These are phyloP conservation scores for Lamellibrachia columna DNA, from an alignment of 2,888 invertebrate species.

Conservation along the genomic window DNA sequence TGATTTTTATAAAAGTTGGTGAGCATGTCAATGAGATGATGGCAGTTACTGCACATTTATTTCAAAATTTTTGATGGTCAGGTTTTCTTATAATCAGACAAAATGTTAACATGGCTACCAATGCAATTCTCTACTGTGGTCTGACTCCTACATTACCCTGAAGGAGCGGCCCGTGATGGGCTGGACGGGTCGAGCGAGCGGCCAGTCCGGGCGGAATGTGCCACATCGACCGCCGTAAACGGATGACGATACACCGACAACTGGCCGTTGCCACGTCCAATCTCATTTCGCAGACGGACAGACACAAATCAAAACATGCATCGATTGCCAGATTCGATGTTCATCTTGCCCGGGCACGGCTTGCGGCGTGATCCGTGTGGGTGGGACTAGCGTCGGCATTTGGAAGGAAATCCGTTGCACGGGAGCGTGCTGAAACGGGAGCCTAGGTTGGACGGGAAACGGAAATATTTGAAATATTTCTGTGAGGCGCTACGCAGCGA, in stretches of 20 bases:
- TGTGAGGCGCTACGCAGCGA: background rate
- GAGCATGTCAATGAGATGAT: too few species aligned
- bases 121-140: too few species aligned
- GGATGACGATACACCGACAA: background rate
- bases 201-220: background rate
- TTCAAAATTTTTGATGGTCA: too few species aligned
- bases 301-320: constrained; percentile 11
- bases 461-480: background rate
- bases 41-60: too few species aligned
- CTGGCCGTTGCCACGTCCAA: background rate
- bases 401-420: background rate
- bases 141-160: background rate
- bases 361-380: background rate
- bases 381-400: background rate
- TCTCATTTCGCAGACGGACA: constrained; percentile 16
- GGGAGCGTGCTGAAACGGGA: background rate
- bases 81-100: too few species aligned
- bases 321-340: background rate
- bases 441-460: background rate
- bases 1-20: too few species aligned
- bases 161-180: background rate
- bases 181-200: background rate
- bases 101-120: too few species aligned
- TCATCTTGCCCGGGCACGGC: background rate
- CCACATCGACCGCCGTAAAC: constrained; percentile 6